A percentile compares a stretch with the other conserved stretches of the same genome.
Evolutionary conservation across 2,113 vertebrate genomes (phyloP).

Genomic region (Anolis sagrei): DNA sequence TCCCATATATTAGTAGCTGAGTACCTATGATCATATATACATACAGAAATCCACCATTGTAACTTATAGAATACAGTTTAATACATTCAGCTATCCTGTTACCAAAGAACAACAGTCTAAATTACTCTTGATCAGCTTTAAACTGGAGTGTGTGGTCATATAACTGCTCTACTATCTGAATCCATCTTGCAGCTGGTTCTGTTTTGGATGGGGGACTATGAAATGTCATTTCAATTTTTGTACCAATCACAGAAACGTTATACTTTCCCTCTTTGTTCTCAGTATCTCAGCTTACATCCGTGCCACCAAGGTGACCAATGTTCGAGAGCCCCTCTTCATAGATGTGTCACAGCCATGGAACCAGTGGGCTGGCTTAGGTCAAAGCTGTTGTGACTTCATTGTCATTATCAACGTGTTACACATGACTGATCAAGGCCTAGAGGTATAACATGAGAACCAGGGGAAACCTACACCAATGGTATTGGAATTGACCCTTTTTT

Average conservation of each 20-base stretch:
- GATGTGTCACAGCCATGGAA: conserved; percentile 75
- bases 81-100: background rate
- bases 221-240: background rate
- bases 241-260: background rate
- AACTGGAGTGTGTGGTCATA: background rate
- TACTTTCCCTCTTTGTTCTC: background rate
- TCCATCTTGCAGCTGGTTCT: background rate
- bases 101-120: background rate
- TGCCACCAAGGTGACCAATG: conserved; percentile 71
- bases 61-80: background rate
- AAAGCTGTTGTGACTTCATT: conserved; percentile 72
- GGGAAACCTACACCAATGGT: background rate
- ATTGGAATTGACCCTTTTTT: too few species aligned
- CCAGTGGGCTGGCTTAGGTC: conserved; percentile 72
- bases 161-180: background rate
- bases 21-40: too few species aligned
- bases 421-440: conserved; percentile 65
- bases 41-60: background rate
- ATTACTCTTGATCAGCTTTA: background rate
- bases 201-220: background rate
- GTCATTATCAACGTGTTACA: conserved; percentile 77
- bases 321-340: conserved; percentile 73
- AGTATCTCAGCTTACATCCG: conserved; percentile 65
- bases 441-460: background rate
- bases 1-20: background rate